Percentiles rank a stretch among this genome's conserved stretches.
phyloP scores from a whole-genome alignment of 2,113 vertebrate species.

The Papio anubis region DNA sequence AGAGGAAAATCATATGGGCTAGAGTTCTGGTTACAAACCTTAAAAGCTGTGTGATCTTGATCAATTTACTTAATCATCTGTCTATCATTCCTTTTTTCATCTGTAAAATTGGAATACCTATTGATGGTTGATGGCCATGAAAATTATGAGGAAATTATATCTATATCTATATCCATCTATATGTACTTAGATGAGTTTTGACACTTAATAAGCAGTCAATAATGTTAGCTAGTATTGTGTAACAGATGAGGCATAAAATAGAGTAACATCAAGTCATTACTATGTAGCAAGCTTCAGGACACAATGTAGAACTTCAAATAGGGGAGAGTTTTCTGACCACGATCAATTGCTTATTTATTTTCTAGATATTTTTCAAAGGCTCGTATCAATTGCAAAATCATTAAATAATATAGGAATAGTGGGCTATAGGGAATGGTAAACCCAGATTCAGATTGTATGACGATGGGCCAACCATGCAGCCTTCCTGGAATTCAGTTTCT shows the following conservation, averaged over 20 bases:
- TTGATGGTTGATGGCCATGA: not conserved
- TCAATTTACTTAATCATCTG: not conserved
- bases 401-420: not conserved
- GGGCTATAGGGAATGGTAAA: not conserved
- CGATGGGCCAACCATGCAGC: not conserved
- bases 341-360: not conserved
- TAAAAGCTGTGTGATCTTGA: not conserved
- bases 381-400: not conserved
- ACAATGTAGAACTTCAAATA: not conserved
- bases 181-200: not conserved
- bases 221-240: not conserved
- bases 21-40: not conserved
- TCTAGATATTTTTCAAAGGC: slow-evolving; percentile 16
- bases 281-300: not conserved
- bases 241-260: not conserved
- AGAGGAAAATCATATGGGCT: not conserved
- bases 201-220: not conserved
- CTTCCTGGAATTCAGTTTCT: not conserved
- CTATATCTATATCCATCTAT: not conserved
- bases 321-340: not conserved
- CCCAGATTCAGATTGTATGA: not conserved
- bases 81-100: not conserved
- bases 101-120: not conserved
- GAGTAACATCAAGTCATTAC: not conserved
- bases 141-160: not conserved